A percentile compares a stretch with the other conserved stretches of the same genome.
Evolutionary conservation across 2,888 invertebrate species (phyloP).

Genomic region (Perdita meconis): DNA sequence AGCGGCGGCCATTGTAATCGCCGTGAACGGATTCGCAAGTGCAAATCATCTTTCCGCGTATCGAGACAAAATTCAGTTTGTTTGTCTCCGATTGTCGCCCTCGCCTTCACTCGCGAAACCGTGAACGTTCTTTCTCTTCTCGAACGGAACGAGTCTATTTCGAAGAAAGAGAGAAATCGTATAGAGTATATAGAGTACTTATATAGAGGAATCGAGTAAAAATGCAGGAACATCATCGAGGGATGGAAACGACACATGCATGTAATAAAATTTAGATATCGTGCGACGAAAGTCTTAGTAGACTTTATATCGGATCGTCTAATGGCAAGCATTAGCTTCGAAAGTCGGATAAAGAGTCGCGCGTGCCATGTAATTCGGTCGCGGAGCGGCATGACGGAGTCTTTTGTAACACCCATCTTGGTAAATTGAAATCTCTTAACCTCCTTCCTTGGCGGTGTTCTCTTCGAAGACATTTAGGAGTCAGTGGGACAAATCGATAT

Average conservation of each 20-base stretch:
- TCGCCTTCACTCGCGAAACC: too few relatives aligned
- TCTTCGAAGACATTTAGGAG: conserved; percentile 56
- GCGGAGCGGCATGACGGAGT: too few relatives aligned
- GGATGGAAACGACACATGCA: conserved; percentile 70
- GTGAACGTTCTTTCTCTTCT: conserved; percentile 53
- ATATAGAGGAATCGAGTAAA: conserved; percentile 58
- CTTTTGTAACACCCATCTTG: too few relatives aligned
- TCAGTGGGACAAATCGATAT: conserved; percentile 67
- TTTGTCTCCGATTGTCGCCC: not conserved
- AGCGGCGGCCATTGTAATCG: conserved; percentile 61
- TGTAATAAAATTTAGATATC: conserved; percentile 70
- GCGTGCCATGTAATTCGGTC: too few relatives aligned
- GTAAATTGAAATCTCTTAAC: conserved; percentile 51
- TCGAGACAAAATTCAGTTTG: conserved; percentile 64
- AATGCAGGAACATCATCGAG: conserved; percentile 62
- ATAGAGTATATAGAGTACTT: conserved; percentile 16
- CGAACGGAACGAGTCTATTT: conserved; percentile 53
- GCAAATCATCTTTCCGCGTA: conserved; percentile 64
- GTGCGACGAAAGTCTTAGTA: conserved; percentile 66
- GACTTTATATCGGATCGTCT: too few relatives aligned
- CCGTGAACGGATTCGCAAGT: conserved; percentile 63
- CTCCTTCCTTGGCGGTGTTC: conserved; percentile 47
- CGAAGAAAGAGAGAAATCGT: conserved; percentile 13
- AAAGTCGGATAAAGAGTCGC: too few relatives aligned
- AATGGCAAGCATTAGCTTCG: too few relatives aligned